Conservation (phyloP, 2,797 vertebrate genomes). For the Schizopygopsis pylzovi region DNA sequence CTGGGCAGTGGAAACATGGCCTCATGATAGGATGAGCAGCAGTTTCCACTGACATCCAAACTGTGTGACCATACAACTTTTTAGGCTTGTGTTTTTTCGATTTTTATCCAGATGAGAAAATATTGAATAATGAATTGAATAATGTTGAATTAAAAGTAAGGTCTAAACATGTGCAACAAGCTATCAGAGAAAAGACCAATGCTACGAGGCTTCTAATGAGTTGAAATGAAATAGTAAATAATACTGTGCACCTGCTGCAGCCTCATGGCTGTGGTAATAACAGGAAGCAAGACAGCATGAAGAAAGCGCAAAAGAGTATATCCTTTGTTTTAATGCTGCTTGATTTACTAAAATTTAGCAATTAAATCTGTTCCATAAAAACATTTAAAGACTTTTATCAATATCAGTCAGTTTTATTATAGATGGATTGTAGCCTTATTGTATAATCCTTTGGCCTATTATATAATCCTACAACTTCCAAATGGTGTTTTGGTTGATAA, state of each 20-base stretch:
- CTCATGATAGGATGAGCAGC: background rate
- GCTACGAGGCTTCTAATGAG: background rate
- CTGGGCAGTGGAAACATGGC: constrained; percentile 23
- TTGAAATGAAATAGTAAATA: background rate
- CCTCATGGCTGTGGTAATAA: background rate
- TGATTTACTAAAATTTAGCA: background rate
- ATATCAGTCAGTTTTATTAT: background rate
- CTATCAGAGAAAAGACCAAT: background rate
- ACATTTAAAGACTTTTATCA: background rate
- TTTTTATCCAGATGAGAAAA: background rate
- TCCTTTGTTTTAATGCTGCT: background rate
- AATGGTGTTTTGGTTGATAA: background rate
- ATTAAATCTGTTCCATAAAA: background rate
- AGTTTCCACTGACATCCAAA: constrained; percentile 6
- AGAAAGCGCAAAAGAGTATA: background rate
- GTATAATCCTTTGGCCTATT: background rate
- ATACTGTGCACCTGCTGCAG: constrained; percentile 3
- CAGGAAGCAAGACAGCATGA: constrained; percentile 9
- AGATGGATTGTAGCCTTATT: background rate
- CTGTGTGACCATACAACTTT: background rate
- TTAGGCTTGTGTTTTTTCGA: background rate
- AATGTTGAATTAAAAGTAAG: background rate
- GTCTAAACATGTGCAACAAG: background rate
- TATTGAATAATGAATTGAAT: background rate
- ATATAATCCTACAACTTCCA: background rate